Conservation (phyloP, 2,888 invertebrate species). For the Idaea aversata region DNA sequence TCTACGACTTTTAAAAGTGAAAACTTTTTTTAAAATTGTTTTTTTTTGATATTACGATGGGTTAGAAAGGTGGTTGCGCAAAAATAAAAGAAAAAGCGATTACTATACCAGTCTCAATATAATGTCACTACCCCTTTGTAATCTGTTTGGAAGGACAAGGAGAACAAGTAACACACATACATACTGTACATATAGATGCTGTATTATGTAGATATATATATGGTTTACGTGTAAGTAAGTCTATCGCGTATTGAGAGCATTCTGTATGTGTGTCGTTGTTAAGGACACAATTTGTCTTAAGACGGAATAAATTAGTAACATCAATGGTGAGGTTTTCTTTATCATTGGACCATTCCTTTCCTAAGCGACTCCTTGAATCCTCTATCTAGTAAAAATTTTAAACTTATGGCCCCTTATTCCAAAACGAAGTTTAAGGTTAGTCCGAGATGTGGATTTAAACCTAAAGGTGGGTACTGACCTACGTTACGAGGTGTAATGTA, state of each 20-base stretch:
- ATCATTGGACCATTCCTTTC: constrained; percentile 17
- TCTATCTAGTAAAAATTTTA: no score
- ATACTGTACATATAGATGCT: constrained; percentile 76
- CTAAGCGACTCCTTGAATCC: constrained; percentile 8
- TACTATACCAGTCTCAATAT: no score
- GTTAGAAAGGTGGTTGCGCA: no score
- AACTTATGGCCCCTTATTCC: no score
- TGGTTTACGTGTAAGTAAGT: constrained; percentile 57
- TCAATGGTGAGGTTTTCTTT: constrained; percentile 58
- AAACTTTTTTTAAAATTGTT: no score
- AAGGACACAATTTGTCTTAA: constrained; percentile 69
- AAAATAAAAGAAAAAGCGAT: no score
- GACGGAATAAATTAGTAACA: constrained; percentile 77
- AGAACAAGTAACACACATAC: constrained; percentile 49
- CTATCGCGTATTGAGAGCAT: constrained; percentile 65
- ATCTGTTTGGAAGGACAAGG: background rate
- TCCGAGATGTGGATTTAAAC: no score
- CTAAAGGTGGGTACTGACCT: no score
- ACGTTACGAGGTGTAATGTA: no score
- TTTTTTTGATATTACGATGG: no score
- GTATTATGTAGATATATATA: constrained; percentile 68
- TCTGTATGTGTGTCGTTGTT: constrained; percentile 70
- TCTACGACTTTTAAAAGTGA: no score
- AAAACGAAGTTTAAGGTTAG: no score
- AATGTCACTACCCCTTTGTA: background rate